Evolutionary conservation across 2,797 vertebrate genomes (phyloP).

Genomic region (Pteronotus mesoamericanus): DNA sequence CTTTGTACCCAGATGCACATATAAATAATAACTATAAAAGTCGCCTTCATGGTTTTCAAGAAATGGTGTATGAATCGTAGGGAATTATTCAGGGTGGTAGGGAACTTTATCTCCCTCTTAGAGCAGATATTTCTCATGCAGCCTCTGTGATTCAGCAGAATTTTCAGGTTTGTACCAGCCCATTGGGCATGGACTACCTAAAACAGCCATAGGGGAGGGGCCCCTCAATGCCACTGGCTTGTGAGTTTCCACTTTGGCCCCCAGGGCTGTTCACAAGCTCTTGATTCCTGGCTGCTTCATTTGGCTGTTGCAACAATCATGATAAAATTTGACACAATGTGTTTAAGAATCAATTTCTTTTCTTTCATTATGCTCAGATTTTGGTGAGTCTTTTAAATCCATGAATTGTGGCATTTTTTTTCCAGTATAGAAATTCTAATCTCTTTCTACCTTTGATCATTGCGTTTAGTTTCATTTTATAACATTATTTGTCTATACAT

Average conservation of each 20-base stretch:
- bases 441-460: constrained; percentile 24
- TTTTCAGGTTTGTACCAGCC: neutral
- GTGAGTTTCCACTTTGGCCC: neutral
- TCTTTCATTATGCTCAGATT: neutral
- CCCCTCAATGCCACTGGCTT: neutral
- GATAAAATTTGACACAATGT: neutral
- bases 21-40: neutral
- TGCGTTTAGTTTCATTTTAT: neutral
- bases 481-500: neutral
- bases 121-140: neutral
- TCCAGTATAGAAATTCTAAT: constrained; percentile 6
- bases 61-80: neutral
- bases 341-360: constrained; percentile 21
- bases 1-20: neutral
- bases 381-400: constrained; percentile 3
- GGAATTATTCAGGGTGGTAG: neutral
- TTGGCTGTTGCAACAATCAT: neutral
- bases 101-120: neutral
- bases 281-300: neutral
- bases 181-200: neutral
- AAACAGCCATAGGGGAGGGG: neutral
- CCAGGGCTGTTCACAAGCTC: neutral
- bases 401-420: neutral
- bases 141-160: neutral
- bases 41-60: neutral